Evolutionary conservation across 2,113 vertebrate species (phyloP).

Genomic region (Clinocottus analis): DNA sequence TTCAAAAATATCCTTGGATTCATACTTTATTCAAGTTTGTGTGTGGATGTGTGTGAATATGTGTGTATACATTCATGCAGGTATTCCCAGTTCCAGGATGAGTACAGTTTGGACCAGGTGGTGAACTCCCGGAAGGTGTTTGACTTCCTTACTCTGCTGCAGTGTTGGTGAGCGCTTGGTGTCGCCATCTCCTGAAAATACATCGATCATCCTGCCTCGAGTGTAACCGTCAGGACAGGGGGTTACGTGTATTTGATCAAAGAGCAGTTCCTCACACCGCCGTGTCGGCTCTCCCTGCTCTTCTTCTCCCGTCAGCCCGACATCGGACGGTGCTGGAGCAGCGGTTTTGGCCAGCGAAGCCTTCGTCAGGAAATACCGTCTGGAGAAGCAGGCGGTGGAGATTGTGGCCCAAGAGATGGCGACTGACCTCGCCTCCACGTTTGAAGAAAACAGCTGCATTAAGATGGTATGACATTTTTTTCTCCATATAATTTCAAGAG

Average conservation of each 20-base stretch:
- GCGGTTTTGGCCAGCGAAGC: constrained; percentile 90
- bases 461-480: constrained; percentile 87
- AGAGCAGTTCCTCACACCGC: neutral
- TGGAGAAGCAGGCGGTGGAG: constrained; percentile 92
- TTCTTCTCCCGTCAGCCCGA: constrained; percentile 83
- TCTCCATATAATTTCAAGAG: neutral
- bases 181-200: neutral
- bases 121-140: constrained; percentile 87
- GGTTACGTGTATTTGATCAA: neutral
- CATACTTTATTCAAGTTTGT: neutral
- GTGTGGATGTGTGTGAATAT: neutral
- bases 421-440: constrained; percentile 90
- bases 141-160: constrained; percentile 92
- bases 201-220: neutral
- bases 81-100: constrained; percentile 93
- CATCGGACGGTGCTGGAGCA: constrained; percentile 94
- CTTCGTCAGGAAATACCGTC: constrained; percentile 85
- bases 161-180: constrained; percentile 92
- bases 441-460: constrained; percentile 90
- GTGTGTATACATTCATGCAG: constrained; percentile 68
- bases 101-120: constrained; percentile 93
- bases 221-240: neutral
- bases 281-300: neutral
- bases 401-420: constrained; percentile 96
- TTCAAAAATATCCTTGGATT: neutral